Evolutionary conservation across 2,888 invertebrate genomes (phyloP), one percentile per base, ranked within the genome.

Genomic region (Sabellastarte sp.): DNA sequence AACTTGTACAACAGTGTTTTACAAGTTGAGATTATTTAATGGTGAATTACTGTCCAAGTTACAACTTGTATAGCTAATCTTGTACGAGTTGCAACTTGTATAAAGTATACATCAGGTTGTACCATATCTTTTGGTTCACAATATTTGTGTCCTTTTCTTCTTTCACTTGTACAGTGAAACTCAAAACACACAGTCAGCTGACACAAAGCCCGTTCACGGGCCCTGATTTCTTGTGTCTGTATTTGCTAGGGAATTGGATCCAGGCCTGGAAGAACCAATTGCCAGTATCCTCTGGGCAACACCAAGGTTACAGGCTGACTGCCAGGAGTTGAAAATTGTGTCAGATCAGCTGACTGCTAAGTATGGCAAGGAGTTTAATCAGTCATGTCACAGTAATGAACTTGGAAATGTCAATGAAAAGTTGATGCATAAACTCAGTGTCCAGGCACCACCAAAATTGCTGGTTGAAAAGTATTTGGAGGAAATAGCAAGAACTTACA

Each of bases 241-340:
- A n/a, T 50, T 61, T 62, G 73, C 24, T 62, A 89, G 88, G 77
- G 87, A 87, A 56, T 74, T 97, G 5, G 96, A 97, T 78, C 94
- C 93, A 71, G 96, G 96, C 0, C 88, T 98, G 15, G 90, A 93
- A 0, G 97, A 98, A 84, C 91, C 97, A 1, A 91, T 98, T 63
- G 93, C 94, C 1, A 95, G 91, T 73, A 86, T 95, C 20, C 89
- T 98, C 69, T 97, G 97, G 97, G 94, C 93, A 1, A 91, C 95
- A 4, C 95, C 96, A 0, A 88, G 96, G 56, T 87, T 73, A 86
- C 88, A 84, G 86, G 92, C 0, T 2, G 86, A 87, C 70, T 76
- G 85, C 32, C 71, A 74, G 5, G 84, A 84, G 69, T 75, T 84
- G 64, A 80, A 80, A 71, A 92, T 87, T 76, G 78, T 89, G 70